Evolutionary conservation across 1,140 invertebrate genomes (phyloP).

Genomic region (Lycorma delicatula): DNA sequence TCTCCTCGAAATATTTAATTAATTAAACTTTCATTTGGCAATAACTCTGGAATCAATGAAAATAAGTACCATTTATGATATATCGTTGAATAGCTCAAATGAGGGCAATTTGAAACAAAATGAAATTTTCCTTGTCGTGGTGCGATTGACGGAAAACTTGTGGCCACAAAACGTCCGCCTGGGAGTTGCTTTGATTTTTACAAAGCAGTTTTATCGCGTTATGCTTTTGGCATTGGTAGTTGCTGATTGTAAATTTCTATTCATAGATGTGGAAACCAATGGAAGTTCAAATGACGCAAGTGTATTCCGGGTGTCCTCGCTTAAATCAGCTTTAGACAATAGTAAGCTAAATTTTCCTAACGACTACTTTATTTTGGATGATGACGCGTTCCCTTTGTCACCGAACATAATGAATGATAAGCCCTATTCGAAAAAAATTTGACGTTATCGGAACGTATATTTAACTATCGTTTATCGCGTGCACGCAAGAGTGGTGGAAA

Average conservation of each 20-base stretch:
- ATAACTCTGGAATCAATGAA: no score
- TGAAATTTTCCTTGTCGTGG: no score
- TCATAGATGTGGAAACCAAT: conserved; percentile 36
- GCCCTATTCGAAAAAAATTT: conserved; percentile 30
- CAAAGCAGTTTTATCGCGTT: conserved; percentile 37
- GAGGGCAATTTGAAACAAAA: no score
- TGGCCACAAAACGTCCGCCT: conserved; percentile 28
- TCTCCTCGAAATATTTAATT: no score
- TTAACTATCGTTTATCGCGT: conserved; percentile 34
- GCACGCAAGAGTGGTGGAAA: conserved; percentile 37
- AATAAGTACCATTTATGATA: no score
- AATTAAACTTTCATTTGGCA: no score
- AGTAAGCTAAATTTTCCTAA: conserved; percentile 19
- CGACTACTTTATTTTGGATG: conserved; percentile 35
- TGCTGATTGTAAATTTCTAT: conserved; percentile 37
- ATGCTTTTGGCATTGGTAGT: conserved; percentile 39
- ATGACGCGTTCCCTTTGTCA: conserved; percentile 39
- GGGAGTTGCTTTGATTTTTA: conserved; percentile 32
- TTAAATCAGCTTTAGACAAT: conserved; percentile 24
- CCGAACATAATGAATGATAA: conserved; percentile 36
- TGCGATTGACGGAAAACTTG: conserved; percentile 42
- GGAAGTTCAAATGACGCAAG: conserved; percentile 36
- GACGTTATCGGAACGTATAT: conserved; percentile 30
- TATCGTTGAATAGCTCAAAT: no score
- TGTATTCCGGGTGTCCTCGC: conserved; percentile 29